Conservation (phyloP, 1,140 invertebrate species). For the Bombus soroeensis region DNA sequence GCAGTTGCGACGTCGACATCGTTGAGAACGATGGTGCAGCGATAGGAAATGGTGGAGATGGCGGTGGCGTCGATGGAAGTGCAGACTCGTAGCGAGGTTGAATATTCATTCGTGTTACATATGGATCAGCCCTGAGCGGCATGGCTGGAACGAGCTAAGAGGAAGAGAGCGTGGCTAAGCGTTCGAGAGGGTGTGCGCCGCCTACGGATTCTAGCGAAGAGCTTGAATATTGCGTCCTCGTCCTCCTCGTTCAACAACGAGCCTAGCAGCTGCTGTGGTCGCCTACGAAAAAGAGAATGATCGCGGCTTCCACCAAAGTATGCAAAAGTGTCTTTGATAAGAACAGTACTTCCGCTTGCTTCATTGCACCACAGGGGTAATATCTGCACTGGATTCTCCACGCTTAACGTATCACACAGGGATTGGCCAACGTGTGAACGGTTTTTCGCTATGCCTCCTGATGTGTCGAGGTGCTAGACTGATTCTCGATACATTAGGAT, state of each 20-base stretch:
- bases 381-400: background rate
- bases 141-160: constrained; percentile 62
- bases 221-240: constrained; percentile 64
- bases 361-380: background rate
- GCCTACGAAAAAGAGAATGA: constrained; percentile 38
- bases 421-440: constrained; percentile 20
- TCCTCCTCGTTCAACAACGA: constrained; percentile 1
- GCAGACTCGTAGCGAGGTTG: constrained; percentile 72
- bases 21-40: constrained; percentile 58
- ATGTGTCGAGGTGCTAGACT: background rate
- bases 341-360: background rate
- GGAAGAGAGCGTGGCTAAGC: constrained; percentile 53
- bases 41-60: constrained; percentile 60
- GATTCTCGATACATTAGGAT: background rate
- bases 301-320: constrained; percentile 10
- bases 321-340: constrained; percentile 44
- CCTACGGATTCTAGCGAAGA: constrained; percentile 54
- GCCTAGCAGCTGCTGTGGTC: constrained; percentile 16
- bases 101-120: constrained; percentile 83
- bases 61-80: constrained; percentile 40
- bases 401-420: constrained; percentile 1
- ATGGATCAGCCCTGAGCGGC: constrained; percentile 79
- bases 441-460: background rate
- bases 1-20: constrained; percentile 52
- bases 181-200: constrained; percentile 42